These are phyloP conservation scores for Andrena cerasifolii DNA, from an alignment of 1,140 invertebrate species.

Conservation along the genomic window DNA sequence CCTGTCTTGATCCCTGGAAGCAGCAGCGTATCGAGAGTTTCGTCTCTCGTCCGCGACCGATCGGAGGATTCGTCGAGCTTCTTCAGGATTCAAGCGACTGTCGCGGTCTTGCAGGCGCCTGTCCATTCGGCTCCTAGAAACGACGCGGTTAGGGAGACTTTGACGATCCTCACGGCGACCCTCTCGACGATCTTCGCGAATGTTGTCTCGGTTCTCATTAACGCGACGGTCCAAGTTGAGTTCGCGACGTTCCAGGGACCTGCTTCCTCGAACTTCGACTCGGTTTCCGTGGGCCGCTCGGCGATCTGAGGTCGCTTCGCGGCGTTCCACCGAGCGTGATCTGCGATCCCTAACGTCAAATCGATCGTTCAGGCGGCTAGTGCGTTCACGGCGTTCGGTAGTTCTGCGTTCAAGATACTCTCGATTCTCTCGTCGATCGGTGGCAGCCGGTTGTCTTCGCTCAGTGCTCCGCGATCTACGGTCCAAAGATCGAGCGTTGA, in stretches of 20 bases:
- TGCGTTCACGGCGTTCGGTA: neutral
- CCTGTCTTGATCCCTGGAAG: neutral
- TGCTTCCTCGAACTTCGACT: conserved; percentile 18
- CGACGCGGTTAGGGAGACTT: neutral
- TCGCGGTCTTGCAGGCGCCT: neutral
- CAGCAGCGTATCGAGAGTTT: neutral
- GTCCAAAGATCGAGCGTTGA: conserved; percentile 2
- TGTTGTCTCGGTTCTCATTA: conserved; percentile 9
- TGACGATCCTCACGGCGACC: conserved; percentile 22
- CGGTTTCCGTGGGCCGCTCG: neutral
- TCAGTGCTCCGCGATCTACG: conserved; percentile 13
- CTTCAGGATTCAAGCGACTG: neutral
- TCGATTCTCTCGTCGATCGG: conserved; percentile 9
- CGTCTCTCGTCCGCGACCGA: neutral
- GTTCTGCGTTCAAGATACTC: neutral
- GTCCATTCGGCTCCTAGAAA: neutral
- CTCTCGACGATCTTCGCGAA: conserved; percentile 21
- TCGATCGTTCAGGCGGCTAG: neutral
- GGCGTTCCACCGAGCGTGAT: neutral
- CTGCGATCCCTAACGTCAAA: neutral
- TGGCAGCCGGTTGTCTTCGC: neutral
- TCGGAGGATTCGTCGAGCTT: neutral
- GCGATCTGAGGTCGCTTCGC: neutral
- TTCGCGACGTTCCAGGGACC: conserved; percentile 16
- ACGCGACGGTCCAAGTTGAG: neutral